Base-by-base conservation (phyloP, 2,888 invertebrate species). In the Hipparchia sbordonii region DNA sequence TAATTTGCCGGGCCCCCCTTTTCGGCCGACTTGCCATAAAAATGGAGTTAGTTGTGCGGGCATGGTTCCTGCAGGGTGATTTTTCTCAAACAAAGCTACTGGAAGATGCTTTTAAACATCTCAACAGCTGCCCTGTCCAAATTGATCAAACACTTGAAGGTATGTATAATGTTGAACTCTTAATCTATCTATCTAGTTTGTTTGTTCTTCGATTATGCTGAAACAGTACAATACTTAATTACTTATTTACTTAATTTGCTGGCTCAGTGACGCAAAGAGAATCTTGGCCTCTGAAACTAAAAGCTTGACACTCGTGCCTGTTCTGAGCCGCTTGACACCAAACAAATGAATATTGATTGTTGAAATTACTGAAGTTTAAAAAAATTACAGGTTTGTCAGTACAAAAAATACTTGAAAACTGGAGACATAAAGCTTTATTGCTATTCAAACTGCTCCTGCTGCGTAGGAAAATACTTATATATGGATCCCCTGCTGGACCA, bases 11-110 rank as follows among this genome's bases (percentile, higher is more conserved):
- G 73, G 94, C 97, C 77, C 99, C 99, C 5, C 94, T 99, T 10
- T 99, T 98, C 93, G 99, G 99, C 0, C 96, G 98, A 72, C 96
- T 98, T 74, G 98, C 98, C 86, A 97, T 98, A 77, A 99, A 99
- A 93, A 96, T 99, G 94, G 97, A 98, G 77, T 94, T 99, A 8
- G 99, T 99, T 75, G 99, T 99, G 0, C 97, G 98, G 85, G 99
- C 99, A 0, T 99, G 99, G 93, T 99, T 99, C 89, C 96, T 98
- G 72, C 98, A 99, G 87, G 98, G 97, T 33, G 98, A 98, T 91
- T 98, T 98, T 85, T 97, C 97, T 77, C 97, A 97, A 90, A 97
- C 97, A 3, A 96, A 97, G 12, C 94, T 98, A 57, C 93, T 99
- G 72, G 96, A 98, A 84, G 98, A 99, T 85, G 98, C 99, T 66